Evolutionary conservation across 2,888 invertebrate species (phyloP).

Genomic region (Micoletzkya japonica): DNA sequence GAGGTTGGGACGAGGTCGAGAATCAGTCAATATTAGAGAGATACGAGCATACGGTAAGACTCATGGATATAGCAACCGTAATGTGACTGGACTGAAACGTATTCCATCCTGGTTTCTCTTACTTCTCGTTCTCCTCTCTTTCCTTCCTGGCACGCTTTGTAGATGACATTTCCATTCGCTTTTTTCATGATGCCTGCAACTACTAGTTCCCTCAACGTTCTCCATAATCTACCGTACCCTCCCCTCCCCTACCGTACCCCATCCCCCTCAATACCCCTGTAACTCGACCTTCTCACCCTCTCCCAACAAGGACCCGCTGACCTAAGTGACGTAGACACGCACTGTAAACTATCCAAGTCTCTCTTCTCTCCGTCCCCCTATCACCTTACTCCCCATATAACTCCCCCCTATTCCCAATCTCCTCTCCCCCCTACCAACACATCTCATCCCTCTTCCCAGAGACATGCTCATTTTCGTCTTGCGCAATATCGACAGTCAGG

Average conservation of each 20-base stretch:
- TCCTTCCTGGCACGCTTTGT: conserved; percentile 56
- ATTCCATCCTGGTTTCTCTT: too few species aligned
- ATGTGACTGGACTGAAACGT: too few species aligned
- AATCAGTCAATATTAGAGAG: too few species aligned
- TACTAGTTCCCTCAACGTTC: neutral
- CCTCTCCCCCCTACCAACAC: conserved; percentile 3
- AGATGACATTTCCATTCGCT: conserved; percentile 42
- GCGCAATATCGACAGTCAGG: conserved; percentile 9
- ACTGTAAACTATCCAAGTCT: conserved; percentile 18
- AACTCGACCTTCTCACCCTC: conserved; percentile 1
- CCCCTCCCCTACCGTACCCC: neutral
- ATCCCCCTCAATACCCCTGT: neutral
- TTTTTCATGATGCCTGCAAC: conserved; percentile 58
- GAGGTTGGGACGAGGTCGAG: too few species aligned
- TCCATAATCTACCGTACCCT: neutral
- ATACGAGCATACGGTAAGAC: too few species aligned
- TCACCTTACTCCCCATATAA: neutral
- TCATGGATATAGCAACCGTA: too few species aligned
- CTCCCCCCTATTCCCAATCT: conserved; percentile 6
- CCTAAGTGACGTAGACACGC: conserved; percentile 23
- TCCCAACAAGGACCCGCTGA: conserved; percentile 16
- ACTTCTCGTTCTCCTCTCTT: conserved; percentile 55
- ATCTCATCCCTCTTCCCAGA: conserved; percentile 12
- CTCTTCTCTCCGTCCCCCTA: neutral
- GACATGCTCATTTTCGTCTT: neutral